A percentile compares a stretch with the other conserved stretches of the same genome.
Evolutionary conservation across 2,888 invertebrate species (phyloP).

Genomic region (Choristoneura rosaceana): DNA sequence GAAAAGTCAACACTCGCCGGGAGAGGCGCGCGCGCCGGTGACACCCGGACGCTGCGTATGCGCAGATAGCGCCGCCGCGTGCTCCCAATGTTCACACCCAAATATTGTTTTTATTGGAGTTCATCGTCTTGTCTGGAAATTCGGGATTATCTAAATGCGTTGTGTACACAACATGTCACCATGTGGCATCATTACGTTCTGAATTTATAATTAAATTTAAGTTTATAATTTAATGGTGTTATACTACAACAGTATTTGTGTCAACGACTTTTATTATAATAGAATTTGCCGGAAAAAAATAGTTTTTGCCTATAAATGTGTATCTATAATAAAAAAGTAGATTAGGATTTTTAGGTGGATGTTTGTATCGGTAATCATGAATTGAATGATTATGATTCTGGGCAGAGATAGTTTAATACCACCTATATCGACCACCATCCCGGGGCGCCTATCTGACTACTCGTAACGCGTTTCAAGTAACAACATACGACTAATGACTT

Average conservation of each 20-base stretch:
- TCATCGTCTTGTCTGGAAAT: conserved; percentile 42
- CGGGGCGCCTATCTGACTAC: no score
- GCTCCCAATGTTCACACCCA: conserved; percentile 36
- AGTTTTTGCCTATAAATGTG: no score
- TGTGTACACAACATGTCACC: conserved; percentile 42
- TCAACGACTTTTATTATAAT: background rate
- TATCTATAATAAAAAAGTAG: no score
- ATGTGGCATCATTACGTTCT: conserved; percentile 34
- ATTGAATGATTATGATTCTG: no score
- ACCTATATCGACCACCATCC: no score
- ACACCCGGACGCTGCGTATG: conserved; percentile 8
- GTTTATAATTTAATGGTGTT: background rate
- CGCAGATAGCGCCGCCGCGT: conserved; percentile 22
- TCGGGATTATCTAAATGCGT: conserved; percentile 41
- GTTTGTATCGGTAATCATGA: no score
- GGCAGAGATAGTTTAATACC: no score
- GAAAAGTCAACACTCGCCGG: conserved; percentile 42
- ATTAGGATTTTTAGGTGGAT: no score
- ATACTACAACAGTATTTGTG: background rate
- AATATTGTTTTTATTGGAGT: conserved; percentile 41
- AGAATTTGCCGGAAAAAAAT: background rate
- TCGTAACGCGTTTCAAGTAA: no score
- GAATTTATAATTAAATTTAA: background rate
- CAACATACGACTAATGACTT: background rate
- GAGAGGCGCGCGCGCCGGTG: conserved; percentile 16